These are phyloP conservation scores for Drosophila nannoptera DNA, from an alignment of 1,140 invertebrate species.

Conservation along the genomic window DNA sequence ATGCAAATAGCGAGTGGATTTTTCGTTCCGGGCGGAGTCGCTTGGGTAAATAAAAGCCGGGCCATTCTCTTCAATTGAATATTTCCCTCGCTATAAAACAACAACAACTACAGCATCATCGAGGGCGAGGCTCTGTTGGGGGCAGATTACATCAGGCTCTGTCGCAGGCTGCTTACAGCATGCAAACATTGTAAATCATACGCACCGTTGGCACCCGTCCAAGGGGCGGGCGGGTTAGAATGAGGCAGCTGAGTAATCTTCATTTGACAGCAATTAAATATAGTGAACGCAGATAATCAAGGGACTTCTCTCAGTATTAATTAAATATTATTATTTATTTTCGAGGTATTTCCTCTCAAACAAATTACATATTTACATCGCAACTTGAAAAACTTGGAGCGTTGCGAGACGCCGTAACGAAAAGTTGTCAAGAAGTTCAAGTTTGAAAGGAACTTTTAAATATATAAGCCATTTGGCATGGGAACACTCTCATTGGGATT, in stretches of 20 bases:
- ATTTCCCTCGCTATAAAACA: conserved; percentile 14
- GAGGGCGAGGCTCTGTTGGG: conserved; percentile 28
- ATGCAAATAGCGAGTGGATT: conserved; percentile 62
- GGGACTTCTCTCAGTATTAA: too few relatives aligned
- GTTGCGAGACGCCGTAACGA: conserved; percentile 23
- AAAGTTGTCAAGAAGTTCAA: conserved; percentile 63
- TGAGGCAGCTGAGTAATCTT: neutral
- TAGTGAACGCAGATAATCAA: too few relatives aligned
- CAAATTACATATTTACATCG: conserved; percentile 3
- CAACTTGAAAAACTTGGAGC: conserved; percentile 3
- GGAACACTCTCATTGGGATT: conserved; percentile 1
- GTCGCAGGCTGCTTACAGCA: conserved; percentile 16
- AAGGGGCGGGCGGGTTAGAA: conserved; percentile 45
- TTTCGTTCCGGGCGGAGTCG: conserved; percentile 21
- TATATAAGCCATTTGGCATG: conserved; percentile 1
- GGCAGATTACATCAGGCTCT: conserved; percentile 28
- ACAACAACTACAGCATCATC: conserved; percentile 24
- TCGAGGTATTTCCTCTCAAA: neutral
- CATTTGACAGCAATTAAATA: too few relatives aligned
- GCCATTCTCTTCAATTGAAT: conserved; percentile 10
- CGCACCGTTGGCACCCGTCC: conserved; percentile 42
- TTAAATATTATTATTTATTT: neutral
- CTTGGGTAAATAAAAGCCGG: conserved; percentile 47
- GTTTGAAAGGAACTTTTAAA: conserved; percentile 50
- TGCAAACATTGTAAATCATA: conserved; percentile 69